Percentiles rank a stretch among this genome's conserved stretches.
Conservation (phyloP, 1,140 invertebrate species). For the Notospermus geniculatus region DNA sequence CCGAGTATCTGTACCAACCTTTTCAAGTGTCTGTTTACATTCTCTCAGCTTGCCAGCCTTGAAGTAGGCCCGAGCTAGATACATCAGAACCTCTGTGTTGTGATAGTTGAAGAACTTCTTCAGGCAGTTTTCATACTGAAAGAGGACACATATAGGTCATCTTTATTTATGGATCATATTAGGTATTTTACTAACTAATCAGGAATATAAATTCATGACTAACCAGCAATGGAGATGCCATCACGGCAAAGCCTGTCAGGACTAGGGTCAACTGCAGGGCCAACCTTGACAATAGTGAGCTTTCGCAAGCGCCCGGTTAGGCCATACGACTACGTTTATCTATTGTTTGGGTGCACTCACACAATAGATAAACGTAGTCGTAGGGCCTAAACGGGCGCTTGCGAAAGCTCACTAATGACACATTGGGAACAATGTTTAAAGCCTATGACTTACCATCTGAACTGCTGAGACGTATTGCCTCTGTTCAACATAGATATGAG, state of each 20-base stretch:
- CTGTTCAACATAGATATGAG: slow-evolving; percentile 98
- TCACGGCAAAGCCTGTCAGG: no score
- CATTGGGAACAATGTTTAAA: neutral
- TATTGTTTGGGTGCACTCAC: no score
- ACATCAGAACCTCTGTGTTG: slow-evolving; percentile 92
- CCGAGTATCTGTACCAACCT: no score
- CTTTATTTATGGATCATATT: neutral
- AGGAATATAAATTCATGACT: neutral
- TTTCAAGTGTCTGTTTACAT: slow-evolving; percentile 67
- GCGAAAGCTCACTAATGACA: no score
- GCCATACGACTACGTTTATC: no score
- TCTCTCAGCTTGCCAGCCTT: slow-evolving; percentile 87
- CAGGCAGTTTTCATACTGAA: slow-evolving; percentile 96
- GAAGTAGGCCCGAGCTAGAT: slow-evolving; percentile 90
- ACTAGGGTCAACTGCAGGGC: no score
- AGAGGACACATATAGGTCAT: slow-evolving; percentile 21
- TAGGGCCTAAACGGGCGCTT: no score
- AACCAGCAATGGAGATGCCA: neutral
- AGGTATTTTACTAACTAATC: neutral
- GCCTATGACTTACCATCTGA: slow-evolving; percentile 72
- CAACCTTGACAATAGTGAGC: no score
- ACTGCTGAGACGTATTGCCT: slow-evolving; percentile 97
- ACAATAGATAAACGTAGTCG: no score
- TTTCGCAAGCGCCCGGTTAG: no score
- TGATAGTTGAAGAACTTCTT: slow-evolving; percentile 95